Evolutionary conservation across 1,140 invertebrate species (phyloP).

Genomic region (Alviniconcha marisindica): DNA sequence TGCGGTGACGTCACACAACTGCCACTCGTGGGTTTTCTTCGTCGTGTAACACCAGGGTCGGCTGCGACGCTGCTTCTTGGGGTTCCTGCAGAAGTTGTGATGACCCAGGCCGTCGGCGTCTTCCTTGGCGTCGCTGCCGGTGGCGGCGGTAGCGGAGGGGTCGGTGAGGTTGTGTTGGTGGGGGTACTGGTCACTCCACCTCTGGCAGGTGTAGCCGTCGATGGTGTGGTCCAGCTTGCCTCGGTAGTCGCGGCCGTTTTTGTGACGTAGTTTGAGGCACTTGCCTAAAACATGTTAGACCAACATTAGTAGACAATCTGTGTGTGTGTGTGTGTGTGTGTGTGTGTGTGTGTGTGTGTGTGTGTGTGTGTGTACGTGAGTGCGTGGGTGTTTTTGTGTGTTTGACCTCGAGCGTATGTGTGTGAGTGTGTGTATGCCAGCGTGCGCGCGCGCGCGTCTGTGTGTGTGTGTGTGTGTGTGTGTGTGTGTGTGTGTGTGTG

Average conservation of each 20-base stretch:
- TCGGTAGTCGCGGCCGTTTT: slow-evolving; percentile 68
- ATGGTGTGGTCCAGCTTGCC: slow-evolving; percentile 63
- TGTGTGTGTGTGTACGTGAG: too few relatives aligned
- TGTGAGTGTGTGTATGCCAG: too few relatives aligned
- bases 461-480: too few relatives aligned
- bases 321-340: too few relatives aligned
- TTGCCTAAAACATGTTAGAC: slow-evolving; percentile 50
- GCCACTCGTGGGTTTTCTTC: slow-evolving; percentile 55
- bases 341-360: too few relatives aligned
- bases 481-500: too few relatives aligned
- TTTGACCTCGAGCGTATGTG: too few relatives aligned
- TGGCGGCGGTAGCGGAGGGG: not conserved
- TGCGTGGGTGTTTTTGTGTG: too few relatives aligned
- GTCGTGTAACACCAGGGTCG: slow-evolving; percentile 67
- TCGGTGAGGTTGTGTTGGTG: slow-evolving; percentile 60
- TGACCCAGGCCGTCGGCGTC: slow-evolving; percentile 59
- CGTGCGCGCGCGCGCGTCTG: too few relatives aligned
- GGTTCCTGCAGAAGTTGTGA: slow-evolving; percentile 67
- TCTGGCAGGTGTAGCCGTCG: slow-evolving; percentile 67
- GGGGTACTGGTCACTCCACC: slow-evolving; percentile 70
- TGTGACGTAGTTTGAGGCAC: slow-evolving; percentile 54
- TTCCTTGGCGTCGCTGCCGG: not conserved
- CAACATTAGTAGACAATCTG: too few relatives aligned
- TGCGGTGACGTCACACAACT: slow-evolving; percentile 61
- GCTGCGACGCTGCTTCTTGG: slow-evolving; percentile 44